phyloP scores from a whole-genome alignment of 2,888 invertebrate genomes.

The Microplitis deprimator region DNA sequence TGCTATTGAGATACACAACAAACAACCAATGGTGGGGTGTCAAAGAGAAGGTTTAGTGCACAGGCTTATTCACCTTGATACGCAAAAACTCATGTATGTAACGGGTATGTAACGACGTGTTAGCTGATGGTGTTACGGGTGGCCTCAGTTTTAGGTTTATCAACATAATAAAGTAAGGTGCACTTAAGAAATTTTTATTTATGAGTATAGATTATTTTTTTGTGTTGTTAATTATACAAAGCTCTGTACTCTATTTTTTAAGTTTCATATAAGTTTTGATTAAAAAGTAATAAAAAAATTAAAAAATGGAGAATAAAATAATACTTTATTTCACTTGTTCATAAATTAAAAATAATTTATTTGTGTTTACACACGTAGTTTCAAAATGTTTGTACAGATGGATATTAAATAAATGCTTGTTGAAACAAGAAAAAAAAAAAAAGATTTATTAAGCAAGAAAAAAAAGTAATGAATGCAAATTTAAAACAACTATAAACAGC shows the following conservation, averaged over 20 bases:
- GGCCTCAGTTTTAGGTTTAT: background rate
- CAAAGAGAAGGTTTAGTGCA: background rate
- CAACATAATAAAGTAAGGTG: background rate
- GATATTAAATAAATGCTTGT: background rate
- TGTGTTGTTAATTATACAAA: too few species aligned
- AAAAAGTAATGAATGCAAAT: background rate
- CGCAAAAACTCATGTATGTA: conserved; percentile 1
- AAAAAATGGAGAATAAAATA: background rate
- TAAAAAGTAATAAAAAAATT: background rate
- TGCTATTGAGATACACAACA: conserved; percentile 15
- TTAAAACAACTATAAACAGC: background rate
- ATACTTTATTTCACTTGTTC: background rate
- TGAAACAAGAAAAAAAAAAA: background rate
- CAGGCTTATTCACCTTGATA: background rate
- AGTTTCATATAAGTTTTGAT: too few species aligned
- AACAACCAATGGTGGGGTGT: background rate
- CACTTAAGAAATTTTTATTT: background rate
- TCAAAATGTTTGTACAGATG: background rate
- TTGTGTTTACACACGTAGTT: background rate
- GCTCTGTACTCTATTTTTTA: too few species aligned
- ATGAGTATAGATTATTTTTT: background rate
- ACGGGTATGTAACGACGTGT: conserved; percentile 4
- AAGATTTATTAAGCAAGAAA: background rate
- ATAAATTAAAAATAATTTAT: background rate
- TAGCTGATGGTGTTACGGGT: conserved; percentile 7